Conservation (phyloP, 1,140 invertebrate genomes). For the Diachasmimorpha longicaudata region DNA sequence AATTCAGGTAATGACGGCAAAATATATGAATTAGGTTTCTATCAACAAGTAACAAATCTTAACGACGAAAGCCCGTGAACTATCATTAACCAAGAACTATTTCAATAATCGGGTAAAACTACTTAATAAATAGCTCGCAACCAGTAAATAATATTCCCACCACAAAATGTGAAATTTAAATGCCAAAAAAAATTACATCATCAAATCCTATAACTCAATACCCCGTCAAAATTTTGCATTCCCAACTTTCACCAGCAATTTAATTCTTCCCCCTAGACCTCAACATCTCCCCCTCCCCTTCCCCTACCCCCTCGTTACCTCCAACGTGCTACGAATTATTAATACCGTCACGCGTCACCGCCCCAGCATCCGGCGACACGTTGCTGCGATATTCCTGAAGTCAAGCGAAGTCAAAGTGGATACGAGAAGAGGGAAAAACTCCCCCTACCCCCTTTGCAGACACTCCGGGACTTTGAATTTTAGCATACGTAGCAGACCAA, state of each 20-base stretch:
- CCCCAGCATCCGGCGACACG: slow-evolving; percentile 31
- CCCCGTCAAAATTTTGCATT: neutral
- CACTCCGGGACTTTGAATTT: neutral
- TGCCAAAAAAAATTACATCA: no score
- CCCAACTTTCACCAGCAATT: neutral
- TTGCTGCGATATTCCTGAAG: slow-evolving; percentile 21
- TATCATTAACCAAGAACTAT: no score
- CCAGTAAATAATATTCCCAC: no score
- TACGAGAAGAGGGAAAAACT: neutral
- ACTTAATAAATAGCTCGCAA: no score
- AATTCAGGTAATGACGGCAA: no score
- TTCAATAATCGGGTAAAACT: no score
- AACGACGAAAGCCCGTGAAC: no score
- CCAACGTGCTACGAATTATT: slow-evolving; percentile 41
- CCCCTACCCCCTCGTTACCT: slow-evolving; percentile 6
- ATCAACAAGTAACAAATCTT: no score
- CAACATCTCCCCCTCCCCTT: neutral
- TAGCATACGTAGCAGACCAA: neutral
- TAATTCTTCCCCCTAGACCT: neutral
- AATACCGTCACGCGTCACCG: slow-evolving; percentile 45
- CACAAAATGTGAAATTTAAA: no score
- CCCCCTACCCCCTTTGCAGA: neutral
- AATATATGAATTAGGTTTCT: no score
- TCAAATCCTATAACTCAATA: neutral
- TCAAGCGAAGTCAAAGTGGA: neutral